These are phyloP conservation scores for Pegoplata infirma DNA, from an alignment of 2,888 invertebrate species.

Conservation along the genomic window DNA sequence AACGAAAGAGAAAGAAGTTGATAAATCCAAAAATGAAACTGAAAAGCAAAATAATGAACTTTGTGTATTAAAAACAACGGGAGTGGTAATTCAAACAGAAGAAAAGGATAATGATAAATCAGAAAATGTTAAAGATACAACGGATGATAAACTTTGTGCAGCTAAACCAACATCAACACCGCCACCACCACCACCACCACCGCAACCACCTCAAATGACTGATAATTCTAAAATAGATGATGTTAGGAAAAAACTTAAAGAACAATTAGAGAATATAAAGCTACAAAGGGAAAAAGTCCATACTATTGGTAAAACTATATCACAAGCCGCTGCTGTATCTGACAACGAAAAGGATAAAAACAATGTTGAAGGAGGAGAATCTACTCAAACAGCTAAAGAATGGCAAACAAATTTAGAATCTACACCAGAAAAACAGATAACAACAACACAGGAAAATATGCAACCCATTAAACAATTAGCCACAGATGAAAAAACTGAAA, in stretches of 20 bases:
- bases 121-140: background rate
- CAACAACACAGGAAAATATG: slow-evolving; percentile 43
- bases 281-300: background rate
- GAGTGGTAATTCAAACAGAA: background rate
- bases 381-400: slow-evolving; percentile 12
- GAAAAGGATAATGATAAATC: too few species aligned
- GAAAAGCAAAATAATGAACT: slow-evolving; percentile 50
- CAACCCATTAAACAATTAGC: slow-evolving; percentile 47
- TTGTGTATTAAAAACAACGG: slow-evolving; percentile 15
- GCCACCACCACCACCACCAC: too few species aligned
- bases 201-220: slow-evolving; percentile 20
- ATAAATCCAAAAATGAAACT: too few species aligned
- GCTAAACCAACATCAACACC: too few species aligned
- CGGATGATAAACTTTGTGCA: background rate
- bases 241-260: slow-evolving; percentile 17
- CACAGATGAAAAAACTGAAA: slow-evolving; percentile 60
- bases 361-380: background rate
- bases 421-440: slow-evolving; percentile 63
- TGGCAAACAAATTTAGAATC: slow-evolving; percentile 62
- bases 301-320: background rate
- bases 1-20: background rate
- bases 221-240: slow-evolving; percentile 35
- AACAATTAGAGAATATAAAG: slow-evolving; percentile 6
- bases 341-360: background rate
- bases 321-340: background rate